Evolutionary conservation across 2,797 vertebrate genomes (phyloP).

Genomic region (Acanthopagrus latus): DNA sequence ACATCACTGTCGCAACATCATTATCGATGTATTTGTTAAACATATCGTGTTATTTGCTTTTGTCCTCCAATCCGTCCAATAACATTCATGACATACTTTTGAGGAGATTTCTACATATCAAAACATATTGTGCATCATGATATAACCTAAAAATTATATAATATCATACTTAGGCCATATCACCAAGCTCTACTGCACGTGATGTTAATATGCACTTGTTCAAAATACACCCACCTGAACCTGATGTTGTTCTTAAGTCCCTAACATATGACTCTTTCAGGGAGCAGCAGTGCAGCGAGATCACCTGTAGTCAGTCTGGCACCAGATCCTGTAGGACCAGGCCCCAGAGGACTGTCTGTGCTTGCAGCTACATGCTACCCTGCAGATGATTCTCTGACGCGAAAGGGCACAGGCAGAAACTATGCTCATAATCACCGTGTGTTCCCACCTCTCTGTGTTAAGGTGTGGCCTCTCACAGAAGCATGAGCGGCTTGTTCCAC

Average conservation of each 20-base stretch:
- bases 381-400: slow-evolving; percentile 57
- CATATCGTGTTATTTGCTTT: too few species aligned
- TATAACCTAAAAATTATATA: too few species aligned
- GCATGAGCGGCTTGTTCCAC: neutral
- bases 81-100: too few species aligned
- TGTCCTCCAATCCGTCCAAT: too few species aligned
- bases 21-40: too few species aligned
- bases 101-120: too few species aligned
- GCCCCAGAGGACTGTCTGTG: slow-evolving; percentile 55
- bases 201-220: neutral
- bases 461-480: slow-evolving; percentile 48
- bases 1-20: too few species aligned
- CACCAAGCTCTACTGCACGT: too few species aligned
- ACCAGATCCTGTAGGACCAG: slow-evolving; percentile 55
- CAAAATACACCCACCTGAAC: neutral
- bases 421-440: slow-evolving; percentile 6
- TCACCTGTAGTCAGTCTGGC: slow-evolving; percentile 50
- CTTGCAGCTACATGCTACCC: slow-evolving; percentile 73
- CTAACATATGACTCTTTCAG: slow-evolving; percentile 1
- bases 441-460: slow-evolving; percentile 23
- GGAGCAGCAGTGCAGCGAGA: slow-evolving; percentile 40
- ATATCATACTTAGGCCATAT: too few species aligned
- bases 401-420: slow-evolving; percentile 45
- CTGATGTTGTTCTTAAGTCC: slow-evolving; percentile 4
- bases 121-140: too few species aligned